Evolutionary conservation across 2,113 vertebrate genomes (phyloP).

Genomic region (Corythornis madagascariensis): DNA sequence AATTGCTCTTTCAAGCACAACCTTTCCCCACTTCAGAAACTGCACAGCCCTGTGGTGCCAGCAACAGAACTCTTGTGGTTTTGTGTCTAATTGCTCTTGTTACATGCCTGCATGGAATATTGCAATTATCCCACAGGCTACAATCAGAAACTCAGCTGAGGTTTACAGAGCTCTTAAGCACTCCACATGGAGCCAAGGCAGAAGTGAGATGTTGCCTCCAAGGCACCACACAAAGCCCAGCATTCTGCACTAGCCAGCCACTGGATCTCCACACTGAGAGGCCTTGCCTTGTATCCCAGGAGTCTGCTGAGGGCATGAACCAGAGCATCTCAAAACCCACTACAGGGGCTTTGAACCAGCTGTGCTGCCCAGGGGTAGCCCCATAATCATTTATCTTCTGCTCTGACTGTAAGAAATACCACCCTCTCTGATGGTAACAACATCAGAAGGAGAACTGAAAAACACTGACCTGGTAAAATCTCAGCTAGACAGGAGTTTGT

Average conservation of each 20-base stretch:
- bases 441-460: not conserved
- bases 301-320: not conserved
- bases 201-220: not conserved
- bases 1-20: not conserved
- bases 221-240: not conserved
- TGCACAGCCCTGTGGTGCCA: not conserved
- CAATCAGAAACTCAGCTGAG: not conserved
- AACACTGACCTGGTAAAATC: not conserved
- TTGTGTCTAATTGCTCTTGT: not conserved
- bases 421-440: not conserved
- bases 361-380: not conserved
- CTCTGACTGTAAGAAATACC: not conserved
- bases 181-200: not conserved
- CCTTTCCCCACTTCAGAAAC: not conserved
- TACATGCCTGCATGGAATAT: not conserved
- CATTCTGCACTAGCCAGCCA: not conserved
- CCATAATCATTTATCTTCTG: not conserved
- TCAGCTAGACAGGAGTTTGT: not conserved
- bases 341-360: not conserved
- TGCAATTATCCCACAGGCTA: not conserved
- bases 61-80: not conserved
- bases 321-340: not conserved
- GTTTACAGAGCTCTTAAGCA: not conserved
- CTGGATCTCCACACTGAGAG: not conserved
- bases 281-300: not conserved